Evolutionary conservation across 1,140 invertebrate genomes (phyloP), one percentile per base, ranked within the genome.

Genomic region (Bombus pascuorum): DNA sequence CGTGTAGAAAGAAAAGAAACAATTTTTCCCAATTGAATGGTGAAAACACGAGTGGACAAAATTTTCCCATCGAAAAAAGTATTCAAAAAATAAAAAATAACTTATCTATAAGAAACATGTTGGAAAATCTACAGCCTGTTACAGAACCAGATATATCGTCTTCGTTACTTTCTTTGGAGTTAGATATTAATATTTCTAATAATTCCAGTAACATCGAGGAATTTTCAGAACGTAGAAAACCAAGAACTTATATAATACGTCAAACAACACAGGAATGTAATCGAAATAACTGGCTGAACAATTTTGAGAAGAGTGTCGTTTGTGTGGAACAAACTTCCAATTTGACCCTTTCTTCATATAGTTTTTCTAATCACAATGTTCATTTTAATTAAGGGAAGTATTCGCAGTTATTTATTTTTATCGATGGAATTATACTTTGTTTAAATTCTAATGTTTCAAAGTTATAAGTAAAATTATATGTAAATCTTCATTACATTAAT

Each of bases 211-310:
- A 81, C 2, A 28, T 85, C 10, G 57, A 77, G 3, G 68, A 87
- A 59, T 81, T 42, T 18, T 25, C 34, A 0, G 37, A 57, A 28
- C 77, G 68, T 32, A 78, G 77, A 28, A 89, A 70, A 57, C 62
- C 86, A 9, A 87, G 82, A n/a, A 87, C 86, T 0, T 87, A 89
- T 28, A 44, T 84, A 2, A 25, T 89, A 77, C 76, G 18, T 9
- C 85, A 62, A 70, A 66, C 22, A 22, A 47, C 10, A 2, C 25
- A 39, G 2, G 65, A 73, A 32, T 32, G 18, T 32, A 65, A 72
- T 32, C 3, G 59, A 3, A 53, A 42, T 42, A 44, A 73, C 6
- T 68, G 81, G 32, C 39, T 44, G 8, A 59, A 72, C 47, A 42
- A 42, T 6, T 57, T 44, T 12, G 83, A 85, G 1, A 71, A 12